phyloP scores from a whole-genome alignment of 1,140 invertebrate species.

The Rhyzopertha dominica region DNA sequence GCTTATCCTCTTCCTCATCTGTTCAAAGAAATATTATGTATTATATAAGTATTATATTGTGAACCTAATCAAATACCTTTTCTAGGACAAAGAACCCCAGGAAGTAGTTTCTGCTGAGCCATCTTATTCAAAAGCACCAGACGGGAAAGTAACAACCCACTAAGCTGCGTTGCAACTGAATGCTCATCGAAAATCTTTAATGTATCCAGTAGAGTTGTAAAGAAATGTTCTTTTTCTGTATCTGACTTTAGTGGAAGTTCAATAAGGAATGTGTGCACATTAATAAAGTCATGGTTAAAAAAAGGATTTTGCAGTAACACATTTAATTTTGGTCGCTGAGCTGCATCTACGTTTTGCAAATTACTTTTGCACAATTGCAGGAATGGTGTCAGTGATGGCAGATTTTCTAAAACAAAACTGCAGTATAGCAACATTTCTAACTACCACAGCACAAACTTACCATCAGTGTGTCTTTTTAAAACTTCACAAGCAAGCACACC shows the following conservation, averaged over 20 bases:
- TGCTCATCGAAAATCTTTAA: constrained; percentile 68
- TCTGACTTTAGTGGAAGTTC: constrained; percentile 74
- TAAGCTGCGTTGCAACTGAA: constrained; percentile 71
- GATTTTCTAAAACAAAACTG: constrained; percentile 53
- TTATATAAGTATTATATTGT: not conserved
- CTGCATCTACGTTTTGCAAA: constrained; percentile 56
- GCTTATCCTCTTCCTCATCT: constrained; percentile 48
- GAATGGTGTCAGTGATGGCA: constrained; percentile 63
- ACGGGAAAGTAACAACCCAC: constrained; percentile 68
- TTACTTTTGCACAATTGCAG: constrained; percentile 59
- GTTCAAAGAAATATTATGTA: too few species aligned
- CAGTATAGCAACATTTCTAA: not conserved
- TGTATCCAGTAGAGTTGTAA: constrained; percentile 59
- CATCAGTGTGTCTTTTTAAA: constrained; percentile 56
- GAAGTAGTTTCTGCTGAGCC: constrained; percentile 69
- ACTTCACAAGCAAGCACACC: constrained; percentile 71
- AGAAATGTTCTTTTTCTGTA: constrained; percentile 71
- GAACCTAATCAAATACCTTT: constrained; percentile 42
- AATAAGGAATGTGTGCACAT: constrained; percentile 73
- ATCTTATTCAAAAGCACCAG: constrained; percentile 75
- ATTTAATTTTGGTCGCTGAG: constrained; percentile 56
- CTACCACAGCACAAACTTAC: constrained; percentile 39
- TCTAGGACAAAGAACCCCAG: constrained; percentile 67
- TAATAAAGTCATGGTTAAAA: constrained; percentile 78
- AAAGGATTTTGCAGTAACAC: constrained; percentile 64